A percentile compares a stretch with the other conserved stretches of the same genome.
Conservation (phyloP, 2,888 invertebrate genomes). For the Zygaena filipendulae region DNA sequence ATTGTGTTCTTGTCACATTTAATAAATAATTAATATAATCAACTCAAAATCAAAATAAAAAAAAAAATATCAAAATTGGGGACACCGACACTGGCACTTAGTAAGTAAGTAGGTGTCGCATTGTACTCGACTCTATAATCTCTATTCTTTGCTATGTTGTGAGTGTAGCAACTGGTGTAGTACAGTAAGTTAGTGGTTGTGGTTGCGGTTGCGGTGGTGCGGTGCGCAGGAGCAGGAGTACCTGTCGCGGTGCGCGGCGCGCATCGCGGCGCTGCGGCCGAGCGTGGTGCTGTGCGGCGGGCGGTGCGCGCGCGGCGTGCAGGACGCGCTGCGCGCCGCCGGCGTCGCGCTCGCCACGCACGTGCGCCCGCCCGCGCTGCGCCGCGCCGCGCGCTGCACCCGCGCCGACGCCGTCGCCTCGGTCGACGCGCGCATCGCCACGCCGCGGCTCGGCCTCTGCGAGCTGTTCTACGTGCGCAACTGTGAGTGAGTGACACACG, state of each 20-base stretch:
- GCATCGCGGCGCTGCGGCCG: conserved; percentile 86
- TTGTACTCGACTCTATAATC: no score
- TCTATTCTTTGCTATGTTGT: no score
- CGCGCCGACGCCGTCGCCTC: conserved; percentile 88
- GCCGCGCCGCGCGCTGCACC: conserved; percentile 79
- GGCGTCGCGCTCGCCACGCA: conserved; percentile 87
- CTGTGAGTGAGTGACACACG: conserved; percentile 59
- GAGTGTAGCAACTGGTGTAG: no score
- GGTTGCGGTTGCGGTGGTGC: no score
- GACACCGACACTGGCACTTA: no score
- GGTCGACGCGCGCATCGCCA: conserved; percentile 86
- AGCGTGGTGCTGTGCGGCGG: conserved; percentile 91
- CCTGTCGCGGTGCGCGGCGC: conserved; percentile 83
- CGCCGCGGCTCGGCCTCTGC: conserved; percentile 86
- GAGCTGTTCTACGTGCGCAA: conserved; percentile 80
- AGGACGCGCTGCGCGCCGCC: conserved; percentile 80
- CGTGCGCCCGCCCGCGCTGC: conserved; percentile 70
- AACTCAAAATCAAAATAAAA: no score
- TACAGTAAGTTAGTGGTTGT: no score
- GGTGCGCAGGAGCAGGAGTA: conserved; percentile 91
- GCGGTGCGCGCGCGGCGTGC: conserved; percentile 86
- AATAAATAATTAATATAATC: background rate
- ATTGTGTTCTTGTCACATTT: no score
- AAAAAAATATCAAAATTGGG: no score
- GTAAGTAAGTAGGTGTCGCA: no score